Percentiles rank a stretch among this genome's conserved stretches.
Evolutionary conservation across 2,797 vertebrate genomes (phyloP).

Genomic region (Sebastes iracundus): DNA sequence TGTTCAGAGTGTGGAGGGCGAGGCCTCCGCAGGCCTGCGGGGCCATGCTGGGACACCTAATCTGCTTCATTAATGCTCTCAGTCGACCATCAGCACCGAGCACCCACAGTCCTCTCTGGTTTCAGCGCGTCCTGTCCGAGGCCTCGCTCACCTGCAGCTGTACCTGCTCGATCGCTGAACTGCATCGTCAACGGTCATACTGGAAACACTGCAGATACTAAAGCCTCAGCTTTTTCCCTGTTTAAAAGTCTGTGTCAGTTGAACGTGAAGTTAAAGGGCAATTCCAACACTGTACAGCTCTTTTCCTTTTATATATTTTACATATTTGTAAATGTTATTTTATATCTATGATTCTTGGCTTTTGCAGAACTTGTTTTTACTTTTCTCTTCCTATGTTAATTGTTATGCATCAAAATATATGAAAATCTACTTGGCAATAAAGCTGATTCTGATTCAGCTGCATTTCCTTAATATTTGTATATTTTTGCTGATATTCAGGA

Average conservation of each 20-base stretch:
- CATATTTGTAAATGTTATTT: background rate
- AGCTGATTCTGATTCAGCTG: background rate
- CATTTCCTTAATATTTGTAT: background rate
- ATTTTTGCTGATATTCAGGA: background rate
- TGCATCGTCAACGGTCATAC: conserved; percentile 1
- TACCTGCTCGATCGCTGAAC: conserved; percentile 40
- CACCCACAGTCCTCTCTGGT: conserved; percentile 72
- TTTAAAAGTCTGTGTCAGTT: no score
- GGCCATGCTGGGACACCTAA: conserved; percentile 72
- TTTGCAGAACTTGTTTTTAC: background rate
- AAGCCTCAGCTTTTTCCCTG: background rate
- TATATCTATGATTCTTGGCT: background rate
- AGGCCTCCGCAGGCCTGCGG: conserved; percentile 21
- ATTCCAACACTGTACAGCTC: background rate
- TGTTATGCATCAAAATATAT: background rate
- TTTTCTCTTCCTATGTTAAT: background rate
- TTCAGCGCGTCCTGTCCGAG: conserved; percentile 59
- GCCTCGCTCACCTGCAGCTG: conserved; percentile 61
- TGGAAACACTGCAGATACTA: background rate
- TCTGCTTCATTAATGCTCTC: conserved; percentile 82
- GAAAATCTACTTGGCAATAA: background rate
- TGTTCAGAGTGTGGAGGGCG: background rate
- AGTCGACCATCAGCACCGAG: conserved; percentile 75
- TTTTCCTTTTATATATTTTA: background rate
- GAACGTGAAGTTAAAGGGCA: background rate